Evolutionary conservation across 2,888 invertebrate genomes (phyloP).

Genomic region (Lapara coniferarum): DNA sequence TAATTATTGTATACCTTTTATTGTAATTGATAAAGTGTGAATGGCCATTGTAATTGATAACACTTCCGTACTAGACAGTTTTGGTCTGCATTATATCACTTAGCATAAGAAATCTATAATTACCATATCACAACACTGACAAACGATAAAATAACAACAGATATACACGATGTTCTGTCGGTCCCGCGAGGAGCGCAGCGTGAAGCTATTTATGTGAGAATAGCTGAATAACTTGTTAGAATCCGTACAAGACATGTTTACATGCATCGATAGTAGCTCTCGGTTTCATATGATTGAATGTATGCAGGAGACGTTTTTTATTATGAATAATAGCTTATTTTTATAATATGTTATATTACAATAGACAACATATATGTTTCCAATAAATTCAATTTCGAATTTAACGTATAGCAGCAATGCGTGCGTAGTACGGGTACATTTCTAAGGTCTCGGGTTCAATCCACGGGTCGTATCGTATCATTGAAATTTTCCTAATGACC

Average conservation of each 20-base stretch:
- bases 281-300: slow-evolving; percentile 10
- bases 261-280: slow-evolving; percentile 14
- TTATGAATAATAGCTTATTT: background rate
- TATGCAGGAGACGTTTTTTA: slow-evolving; percentile 5
- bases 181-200: slow-evolving; percentile 10
- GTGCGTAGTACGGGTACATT: no score
- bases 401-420: background rate
- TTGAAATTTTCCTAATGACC: no score
- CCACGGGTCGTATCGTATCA: no score
- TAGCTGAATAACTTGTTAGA: slow-evolving; percentile 20
- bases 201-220: slow-evolving; percentile 25
- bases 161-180: slow-evolving; percentile 21
- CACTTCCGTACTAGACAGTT: background rate
- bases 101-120: background rate
- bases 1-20: no score
- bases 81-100: background rate
- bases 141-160: slow-evolving; percentile 25
- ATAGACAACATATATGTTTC: background rate
- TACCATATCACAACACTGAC: background rate
- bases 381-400: background rate
- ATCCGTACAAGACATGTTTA: slow-evolving; percentile 12
- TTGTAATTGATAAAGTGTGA: no score
- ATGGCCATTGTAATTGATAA: background rate
- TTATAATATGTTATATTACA: background rate
- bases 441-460: no score